Evolutionary conservation across 2,888 invertebrate species (phyloP).

Genomic region (Pachydiplax longipennis): DNA sequence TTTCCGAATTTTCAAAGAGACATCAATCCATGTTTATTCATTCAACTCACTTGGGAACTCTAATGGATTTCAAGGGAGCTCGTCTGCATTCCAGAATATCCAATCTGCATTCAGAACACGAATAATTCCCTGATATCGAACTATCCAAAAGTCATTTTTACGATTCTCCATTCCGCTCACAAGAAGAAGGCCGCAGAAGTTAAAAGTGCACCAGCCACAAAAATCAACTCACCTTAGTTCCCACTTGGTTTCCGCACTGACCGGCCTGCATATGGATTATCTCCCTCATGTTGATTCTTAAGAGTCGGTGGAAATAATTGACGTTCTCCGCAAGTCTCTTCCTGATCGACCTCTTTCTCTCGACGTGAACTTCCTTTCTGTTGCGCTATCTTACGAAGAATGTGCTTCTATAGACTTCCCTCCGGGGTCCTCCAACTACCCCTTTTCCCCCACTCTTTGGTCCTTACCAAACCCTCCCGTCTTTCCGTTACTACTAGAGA

Average conservation of each 20-base stretch:
- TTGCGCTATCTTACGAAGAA: not conserved
- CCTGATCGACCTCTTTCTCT: not conserved
- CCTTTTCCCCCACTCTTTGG: not conserved
- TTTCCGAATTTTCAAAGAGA: too few species aligned
- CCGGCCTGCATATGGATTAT: conserved; percentile 95
- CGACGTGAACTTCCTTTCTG: not conserved
- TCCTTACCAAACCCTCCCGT: not conserved
- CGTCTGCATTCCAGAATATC: too few species aligned
- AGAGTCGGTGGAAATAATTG: not conserved
- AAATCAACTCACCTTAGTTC: conserved; percentile 79
- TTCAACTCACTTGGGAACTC: too few species aligned
- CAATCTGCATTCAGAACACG: too few species aligned
- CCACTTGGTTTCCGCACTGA: conserved; percentile 96
- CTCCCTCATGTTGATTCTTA: conserved; percentile 81
- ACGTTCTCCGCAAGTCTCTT: not conserved
- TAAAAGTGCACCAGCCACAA: not conserved
- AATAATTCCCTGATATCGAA: too few species aligned
- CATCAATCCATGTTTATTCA: too few species aligned
- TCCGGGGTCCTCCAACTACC: not conserved
- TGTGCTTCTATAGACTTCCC: not conserved
- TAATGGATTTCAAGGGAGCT: too few species aligned
- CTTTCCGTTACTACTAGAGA: conserved; percentile 18
- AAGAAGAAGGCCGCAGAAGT: not conserved
- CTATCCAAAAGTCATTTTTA: not conserved
- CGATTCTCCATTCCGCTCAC: not conserved